A percentile compares a stretch with the other conserved stretches of the same genome.
Conservation (phyloP, 2,797 vertebrate genomes). For the Lutjanus campechanus region DNA sequence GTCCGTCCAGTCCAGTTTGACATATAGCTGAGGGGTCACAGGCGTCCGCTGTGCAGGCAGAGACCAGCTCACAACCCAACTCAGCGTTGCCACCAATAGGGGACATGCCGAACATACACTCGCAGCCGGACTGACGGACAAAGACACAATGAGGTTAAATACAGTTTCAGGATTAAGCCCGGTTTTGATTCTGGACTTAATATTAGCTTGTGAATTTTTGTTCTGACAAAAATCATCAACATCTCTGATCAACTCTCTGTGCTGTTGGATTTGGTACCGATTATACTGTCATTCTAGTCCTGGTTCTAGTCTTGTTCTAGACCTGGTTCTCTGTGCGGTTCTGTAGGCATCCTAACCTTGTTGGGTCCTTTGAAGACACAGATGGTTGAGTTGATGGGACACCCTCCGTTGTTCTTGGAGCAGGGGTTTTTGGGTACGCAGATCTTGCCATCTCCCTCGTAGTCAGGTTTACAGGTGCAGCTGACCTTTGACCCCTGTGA, state of each 20-base stretch:
- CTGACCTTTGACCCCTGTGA: constrained; percentile 71
- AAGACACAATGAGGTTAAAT: neutral
- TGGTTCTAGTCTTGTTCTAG: neutral
- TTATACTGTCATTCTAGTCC: too few relatives aligned
- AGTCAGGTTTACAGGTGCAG: constrained; percentile 90
- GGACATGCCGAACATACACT: constrained; percentile 87
- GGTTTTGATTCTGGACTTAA: neutral
- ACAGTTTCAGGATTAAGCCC: neutral
- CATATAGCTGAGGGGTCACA: constrained; percentile 88
- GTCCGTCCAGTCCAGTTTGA: constrained; percentile 76
- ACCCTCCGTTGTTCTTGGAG: constrained; percentile 87
- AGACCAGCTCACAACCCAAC: constrained; percentile 80
- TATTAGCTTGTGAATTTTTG: neutral
- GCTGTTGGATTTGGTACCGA: neutral
- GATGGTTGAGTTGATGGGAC: constrained; percentile 87
- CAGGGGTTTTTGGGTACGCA: constrained; percentile 92
- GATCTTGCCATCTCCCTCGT: constrained; percentile 89
- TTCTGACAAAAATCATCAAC: too few relatives aligned
- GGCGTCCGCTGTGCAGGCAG: constrained; percentile 77
- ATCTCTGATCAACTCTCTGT: neutral
- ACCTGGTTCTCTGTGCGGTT: neutral
- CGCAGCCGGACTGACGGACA: constrained; percentile 83
- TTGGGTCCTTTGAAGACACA: constrained; percentile 88
- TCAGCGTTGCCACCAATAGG: constrained; percentile 58
- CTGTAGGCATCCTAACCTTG: constrained; percentile 83